phyloP scores from a whole-genome alignment of 2,888 invertebrate species.

The Camptogramma bilineatum region DNA sequence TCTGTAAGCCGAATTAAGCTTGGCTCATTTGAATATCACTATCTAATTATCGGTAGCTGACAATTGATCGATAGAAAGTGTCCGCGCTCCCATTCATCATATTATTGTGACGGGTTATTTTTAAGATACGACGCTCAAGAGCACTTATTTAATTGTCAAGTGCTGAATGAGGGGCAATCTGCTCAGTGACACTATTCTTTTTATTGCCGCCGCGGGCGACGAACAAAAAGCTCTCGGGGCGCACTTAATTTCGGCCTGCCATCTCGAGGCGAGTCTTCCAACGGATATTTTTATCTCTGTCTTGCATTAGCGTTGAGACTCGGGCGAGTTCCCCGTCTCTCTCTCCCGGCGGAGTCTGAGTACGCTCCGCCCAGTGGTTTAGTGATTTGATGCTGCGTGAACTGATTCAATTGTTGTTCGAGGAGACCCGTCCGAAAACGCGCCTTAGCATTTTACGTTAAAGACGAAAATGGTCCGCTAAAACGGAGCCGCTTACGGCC shows the following conservation, averaged over 20 bases:
- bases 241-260: constrained; percentile 77
- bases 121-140: constrained; percentile 73
- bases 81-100: constrained; percentile 74
- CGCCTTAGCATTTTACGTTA: constrained; percentile 77
- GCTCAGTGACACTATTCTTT: constrained; percentile 83
- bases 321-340: constrained; percentile 68
- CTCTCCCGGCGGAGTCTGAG: constrained; percentile 80
- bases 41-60: constrained; percentile 81
- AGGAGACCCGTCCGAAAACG: constrained; percentile 71
- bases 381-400: constrained; percentile 86
- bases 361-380: constrained; percentile 85
- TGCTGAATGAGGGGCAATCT: constrained; percentile 82
- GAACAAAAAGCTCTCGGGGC: constrained; percentile 79
- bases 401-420: constrained; percentile 84
- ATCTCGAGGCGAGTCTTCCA: constrained; percentile 69
- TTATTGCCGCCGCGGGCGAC: constrained; percentile 75
- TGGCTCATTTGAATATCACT: constrained; percentile 67
- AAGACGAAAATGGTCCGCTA: constrained; percentile 82
- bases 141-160: constrained; percentile 84
- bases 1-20: constrained; percentile 54
- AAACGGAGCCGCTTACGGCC: constrained; percentile 79
- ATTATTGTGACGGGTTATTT: constrained; percentile 76
- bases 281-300: constrained; percentile 71
- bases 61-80: constrained; percentile 78
- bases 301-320: constrained; percentile 53